A percentile compares a stretch with the other conserved stretches of the same genome.
These are phyloP conservation scores for Xiphophorus maculatus DNA, from an alignment of 2,113 vertebrate genomes.

Conservation along the genomic window DNA sequence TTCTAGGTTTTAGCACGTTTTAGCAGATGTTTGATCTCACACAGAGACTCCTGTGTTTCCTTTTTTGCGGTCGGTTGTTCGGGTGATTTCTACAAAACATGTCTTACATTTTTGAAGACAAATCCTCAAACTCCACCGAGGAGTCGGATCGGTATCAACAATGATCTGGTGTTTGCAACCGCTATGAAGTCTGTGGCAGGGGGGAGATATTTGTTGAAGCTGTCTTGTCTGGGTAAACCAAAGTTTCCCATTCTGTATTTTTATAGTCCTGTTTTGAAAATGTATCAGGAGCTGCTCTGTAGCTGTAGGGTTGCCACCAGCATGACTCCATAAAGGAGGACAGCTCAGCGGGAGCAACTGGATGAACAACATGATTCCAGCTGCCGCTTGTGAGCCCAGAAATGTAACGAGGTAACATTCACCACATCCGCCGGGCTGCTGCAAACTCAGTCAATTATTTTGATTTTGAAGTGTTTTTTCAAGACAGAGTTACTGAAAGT, in stretches of 20 bases:
- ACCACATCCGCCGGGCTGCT: not conserved
- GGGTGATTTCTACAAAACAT: not conserved
- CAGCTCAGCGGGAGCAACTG: slow-evolving; percentile 27
- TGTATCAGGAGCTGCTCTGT: slow-evolving; percentile 1
- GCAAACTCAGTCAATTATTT: not conserved
- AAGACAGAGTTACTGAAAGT: too few species aligned
- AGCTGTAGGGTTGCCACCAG: slow-evolving; percentile 31
- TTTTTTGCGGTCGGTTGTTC: not conserved
- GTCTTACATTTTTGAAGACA: slow-evolving; percentile 1
- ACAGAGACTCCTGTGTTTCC: not conserved
- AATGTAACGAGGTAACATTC: not conserved
- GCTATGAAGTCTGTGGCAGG: slow-evolving; percentile 5
- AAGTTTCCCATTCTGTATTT: slow-evolving; percentile 5
- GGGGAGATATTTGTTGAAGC: slow-evolving; percentile 2
- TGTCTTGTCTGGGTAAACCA: not conserved
- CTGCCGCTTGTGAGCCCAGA: slow-evolving; percentile 7
- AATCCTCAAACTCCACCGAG: slow-evolving; percentile 8
- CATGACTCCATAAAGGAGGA: slow-evolving; percentile 43
- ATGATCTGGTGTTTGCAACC: not conserved
- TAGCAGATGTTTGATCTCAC: not conserved
- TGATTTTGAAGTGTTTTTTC: not conserved
- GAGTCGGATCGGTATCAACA: slow-evolving; percentile 2
- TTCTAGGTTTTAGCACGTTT: not conserved
- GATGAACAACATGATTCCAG: slow-evolving; percentile 20
- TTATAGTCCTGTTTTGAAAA: slow-evolving; percentile 11